Conservation (phyloP, 1,140 invertebrate genomes). For the Drosophila fuyamai region DNA sequence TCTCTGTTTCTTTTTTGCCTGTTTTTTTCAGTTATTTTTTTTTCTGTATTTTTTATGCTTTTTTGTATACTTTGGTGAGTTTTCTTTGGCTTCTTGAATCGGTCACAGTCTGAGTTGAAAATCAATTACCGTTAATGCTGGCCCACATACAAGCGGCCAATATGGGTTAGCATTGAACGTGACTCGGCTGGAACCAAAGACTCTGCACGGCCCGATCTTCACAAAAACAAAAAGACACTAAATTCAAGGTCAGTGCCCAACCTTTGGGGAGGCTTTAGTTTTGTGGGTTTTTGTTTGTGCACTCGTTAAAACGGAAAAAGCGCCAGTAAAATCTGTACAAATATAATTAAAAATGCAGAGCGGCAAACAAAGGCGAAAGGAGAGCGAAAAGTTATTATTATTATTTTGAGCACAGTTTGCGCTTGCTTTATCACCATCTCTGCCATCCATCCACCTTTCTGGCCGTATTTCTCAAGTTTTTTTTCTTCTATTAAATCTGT, state of each 20-base stretch:
- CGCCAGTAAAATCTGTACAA: constrained; percentile 23
- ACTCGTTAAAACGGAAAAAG: constrained; percentile 17
- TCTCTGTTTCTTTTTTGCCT: constrained; percentile 2
- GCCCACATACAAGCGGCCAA: constrained; percentile 14
- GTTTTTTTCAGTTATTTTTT: constrained; percentile 1
- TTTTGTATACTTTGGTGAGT: constrained; percentile 5
- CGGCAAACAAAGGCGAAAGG: constrained; percentile 8
- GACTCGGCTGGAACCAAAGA: constrained; percentile 59
- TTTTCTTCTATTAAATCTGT: constrained; percentile 50
- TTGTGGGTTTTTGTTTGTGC: constrained; percentile 4
- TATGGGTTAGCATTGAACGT: constrained; percentile 68
- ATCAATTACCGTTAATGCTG: constrained; percentile 76
- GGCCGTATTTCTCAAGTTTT: constrained; percentile 4
- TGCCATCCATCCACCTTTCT: constrained; percentile 17
- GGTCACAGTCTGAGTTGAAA: constrained; percentile 57
- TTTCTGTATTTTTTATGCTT: background rate
- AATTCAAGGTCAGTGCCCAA: constrained; percentile 63
- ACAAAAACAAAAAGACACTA: constrained; percentile 1
- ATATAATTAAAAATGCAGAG: constrained; percentile 51
- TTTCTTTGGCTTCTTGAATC: constrained; percentile 29
- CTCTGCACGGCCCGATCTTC: constrained; percentile 26
- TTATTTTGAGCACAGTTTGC: constrained; percentile 42
- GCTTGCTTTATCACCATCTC: constrained; percentile 15
- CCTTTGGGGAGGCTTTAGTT: constrained; percentile 19
- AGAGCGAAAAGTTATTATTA: constrained; percentile 19